Conservation (phyloP, 2,797 vertebrate genomes). For the Mus minutoides region DNA sequence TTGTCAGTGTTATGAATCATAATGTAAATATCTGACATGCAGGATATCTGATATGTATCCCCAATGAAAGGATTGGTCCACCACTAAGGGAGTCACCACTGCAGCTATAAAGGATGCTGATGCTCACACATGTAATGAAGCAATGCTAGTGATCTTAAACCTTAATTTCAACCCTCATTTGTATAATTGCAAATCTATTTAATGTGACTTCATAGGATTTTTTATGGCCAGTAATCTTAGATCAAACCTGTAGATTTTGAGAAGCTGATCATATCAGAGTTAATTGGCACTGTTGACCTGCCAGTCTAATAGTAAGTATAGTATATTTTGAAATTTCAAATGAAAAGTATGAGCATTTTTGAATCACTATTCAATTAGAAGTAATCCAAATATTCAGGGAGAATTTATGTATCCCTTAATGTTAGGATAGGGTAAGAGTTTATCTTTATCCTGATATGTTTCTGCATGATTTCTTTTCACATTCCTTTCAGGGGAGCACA, state of each 20-base stretch:
- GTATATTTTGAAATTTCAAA: neutral
- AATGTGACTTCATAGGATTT: neutral
- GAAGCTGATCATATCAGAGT: neutral
- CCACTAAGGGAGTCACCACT: neutral
- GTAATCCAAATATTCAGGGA: neutral
- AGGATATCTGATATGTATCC: neutral
- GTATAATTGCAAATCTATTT: neutral
- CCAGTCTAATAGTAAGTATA: neutral
- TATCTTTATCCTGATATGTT: neutral
- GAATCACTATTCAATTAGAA: neutral
- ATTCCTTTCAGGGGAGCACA: neutral
- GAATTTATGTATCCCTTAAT: neutral
- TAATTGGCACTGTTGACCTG: neutral
- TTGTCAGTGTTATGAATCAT: neutral
- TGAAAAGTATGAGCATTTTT: neutral
- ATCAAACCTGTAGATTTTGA: neutral
- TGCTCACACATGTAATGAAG: neutral
- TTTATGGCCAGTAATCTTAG: neutral
- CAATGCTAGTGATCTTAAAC: neutral
- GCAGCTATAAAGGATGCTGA: neutral
- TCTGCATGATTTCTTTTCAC: neutral
- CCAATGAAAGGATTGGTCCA: neutral
- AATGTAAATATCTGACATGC: neutral
- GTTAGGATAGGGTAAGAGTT: neutral
- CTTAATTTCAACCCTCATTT: neutral